Percentiles rank a stretch among this genome's conserved stretches.
Conservation (phyloP, 1,140 invertebrate species). For the Drosophila hydei region DNA sequence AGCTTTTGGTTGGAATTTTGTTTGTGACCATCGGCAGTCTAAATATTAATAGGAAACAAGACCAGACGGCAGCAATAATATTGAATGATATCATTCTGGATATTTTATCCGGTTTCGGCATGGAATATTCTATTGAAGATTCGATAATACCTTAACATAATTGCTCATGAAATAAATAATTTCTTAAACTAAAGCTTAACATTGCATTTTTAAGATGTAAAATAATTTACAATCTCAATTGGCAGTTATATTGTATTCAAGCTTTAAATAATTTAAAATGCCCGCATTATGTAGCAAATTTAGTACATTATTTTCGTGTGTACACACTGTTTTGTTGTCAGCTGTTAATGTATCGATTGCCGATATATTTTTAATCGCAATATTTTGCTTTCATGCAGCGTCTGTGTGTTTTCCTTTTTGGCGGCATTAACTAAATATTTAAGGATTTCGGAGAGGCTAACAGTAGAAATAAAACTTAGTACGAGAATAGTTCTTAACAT, state of each 20-base stretch:
- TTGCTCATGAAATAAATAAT: too few relatives aligned
- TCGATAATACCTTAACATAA: too few relatives aligned
- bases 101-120: constrained; percentile 93
- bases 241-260: too few relatives aligned
- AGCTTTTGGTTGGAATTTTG: constrained; percentile 91
- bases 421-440: constrained; percentile 19
- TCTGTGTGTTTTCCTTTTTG: constrained; percentile 30
- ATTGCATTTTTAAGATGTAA: too few relatives aligned
- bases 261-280: too few relatives aligned
- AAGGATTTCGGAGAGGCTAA: not conserved
- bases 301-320: not conserved
- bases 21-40: constrained; percentile 91
- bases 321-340: constrained; percentile 6
- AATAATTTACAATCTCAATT: too few relatives aligned
- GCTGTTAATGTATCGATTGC: constrained; percentile 6
- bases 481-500: not conserved
- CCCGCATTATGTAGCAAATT: not conserved
- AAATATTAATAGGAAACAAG: constrained; percentile 89
- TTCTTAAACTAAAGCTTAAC: too few relatives aligned
- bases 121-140: constrained; percentile 91
- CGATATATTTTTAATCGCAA: constrained; percentile 1
- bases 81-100: constrained; percentile 91
- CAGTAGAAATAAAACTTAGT: not conserved
- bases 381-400: constrained; percentile 7
- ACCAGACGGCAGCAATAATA: constrained; percentile 89